phyloP scores from a whole-genome alignment of 2,888 invertebrate genomes.

The Lepidocyrtinus sp. region DNA sequence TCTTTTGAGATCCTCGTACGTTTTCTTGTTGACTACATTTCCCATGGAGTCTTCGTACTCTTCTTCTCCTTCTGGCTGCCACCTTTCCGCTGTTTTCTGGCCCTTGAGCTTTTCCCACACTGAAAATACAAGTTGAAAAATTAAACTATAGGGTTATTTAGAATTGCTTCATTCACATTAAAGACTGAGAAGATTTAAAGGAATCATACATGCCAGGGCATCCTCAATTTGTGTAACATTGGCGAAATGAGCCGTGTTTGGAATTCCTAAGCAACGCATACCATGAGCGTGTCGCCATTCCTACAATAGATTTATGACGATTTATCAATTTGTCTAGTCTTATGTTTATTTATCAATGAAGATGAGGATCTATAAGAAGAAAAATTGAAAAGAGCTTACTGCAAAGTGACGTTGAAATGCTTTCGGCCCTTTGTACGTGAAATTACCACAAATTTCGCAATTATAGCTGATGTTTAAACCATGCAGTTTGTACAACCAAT shows the following conservation, averaged over 20 bases:
- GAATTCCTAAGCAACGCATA: conserved; percentile 98
- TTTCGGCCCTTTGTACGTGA: conserved; percentile 98
- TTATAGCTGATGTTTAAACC: conserved; percentile 99
- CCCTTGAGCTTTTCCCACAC: conserved; percentile 98
- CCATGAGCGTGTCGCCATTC: conserved; percentile 85
- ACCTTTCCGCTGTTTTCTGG: conserved; percentile 95
- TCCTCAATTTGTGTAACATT: conserved; percentile 99
- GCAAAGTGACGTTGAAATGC: conserved; percentile 99
- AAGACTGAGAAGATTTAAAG: conserved; percentile 11
- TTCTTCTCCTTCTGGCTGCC: conserved; percentile 97
- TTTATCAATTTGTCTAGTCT: no score
- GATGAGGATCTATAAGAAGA: conserved; percentile 15
- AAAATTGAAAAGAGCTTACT: conserved; percentile 71
- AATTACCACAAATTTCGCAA: conserved; percentile 99
- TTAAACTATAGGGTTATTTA: neutral
- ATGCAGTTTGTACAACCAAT: conserved; percentile 99
- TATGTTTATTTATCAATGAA: no score
- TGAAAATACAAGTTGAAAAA: conserved; percentile 74
- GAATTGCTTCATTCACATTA: neutral
- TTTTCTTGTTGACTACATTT: conserved; percentile 98
- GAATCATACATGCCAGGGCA: conserved; percentile 83
- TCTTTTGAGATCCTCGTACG: conserved; percentile 97
- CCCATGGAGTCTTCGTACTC: conserved; percentile 99
- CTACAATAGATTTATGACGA: no score
- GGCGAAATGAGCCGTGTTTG: conserved; percentile 99